Evolutionary conservation across 2,888 invertebrate species (phyloP).

Genomic region (Nomada fabriciana): DNA sequence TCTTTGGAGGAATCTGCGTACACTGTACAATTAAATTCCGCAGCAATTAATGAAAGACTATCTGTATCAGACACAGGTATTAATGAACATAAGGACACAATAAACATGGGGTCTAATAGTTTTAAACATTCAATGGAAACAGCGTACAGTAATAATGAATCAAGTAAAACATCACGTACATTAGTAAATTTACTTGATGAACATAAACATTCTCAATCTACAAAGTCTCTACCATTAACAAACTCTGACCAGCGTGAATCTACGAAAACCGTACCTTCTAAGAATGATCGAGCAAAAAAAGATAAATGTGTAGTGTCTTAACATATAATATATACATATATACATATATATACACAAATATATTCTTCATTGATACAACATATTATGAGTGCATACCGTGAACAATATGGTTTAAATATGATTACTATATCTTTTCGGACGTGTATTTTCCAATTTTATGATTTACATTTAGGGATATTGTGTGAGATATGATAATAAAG

Average conservation of each 20-base stretch:
- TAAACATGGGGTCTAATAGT: neutral
- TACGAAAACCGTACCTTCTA: conserved; percentile 69
- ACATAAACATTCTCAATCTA: conserved; percentile 31
- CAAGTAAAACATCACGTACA: conserved; percentile 15
- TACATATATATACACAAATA: conserved; percentile 3
- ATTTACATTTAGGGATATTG: conserved; percentile 64
- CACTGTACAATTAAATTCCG: conserved; percentile 1
- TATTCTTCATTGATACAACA: conserved; percentile 24
- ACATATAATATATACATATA: neutral
- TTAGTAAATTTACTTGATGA: conserved; percentile 21
- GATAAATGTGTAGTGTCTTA: conserved; percentile 80
- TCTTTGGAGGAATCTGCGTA: conserved; percentile 1
- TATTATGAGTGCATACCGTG: conserved; percentile 34
- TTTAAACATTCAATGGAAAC: neutral
- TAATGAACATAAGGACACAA: conserved; percentile 8
- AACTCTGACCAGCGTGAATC: conserved; percentile 66
- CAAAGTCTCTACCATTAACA: conserved; percentile 37
- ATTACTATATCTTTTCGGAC: conserved; percentile 40
- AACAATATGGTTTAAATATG: conserved; percentile 27
- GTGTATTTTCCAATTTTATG: conserved; percentile 60
- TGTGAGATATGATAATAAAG: conserved; percentile 82
- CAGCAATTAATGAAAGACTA: conserved; percentile 26
- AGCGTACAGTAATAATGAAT: conserved; percentile 9
- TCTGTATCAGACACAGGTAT: conserved; percentile 1
- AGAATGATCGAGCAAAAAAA: conserved; percentile 67